Base-by-base conservation (phyloP, 2,113 vertebrate species). In the Pica pica region DNA sequence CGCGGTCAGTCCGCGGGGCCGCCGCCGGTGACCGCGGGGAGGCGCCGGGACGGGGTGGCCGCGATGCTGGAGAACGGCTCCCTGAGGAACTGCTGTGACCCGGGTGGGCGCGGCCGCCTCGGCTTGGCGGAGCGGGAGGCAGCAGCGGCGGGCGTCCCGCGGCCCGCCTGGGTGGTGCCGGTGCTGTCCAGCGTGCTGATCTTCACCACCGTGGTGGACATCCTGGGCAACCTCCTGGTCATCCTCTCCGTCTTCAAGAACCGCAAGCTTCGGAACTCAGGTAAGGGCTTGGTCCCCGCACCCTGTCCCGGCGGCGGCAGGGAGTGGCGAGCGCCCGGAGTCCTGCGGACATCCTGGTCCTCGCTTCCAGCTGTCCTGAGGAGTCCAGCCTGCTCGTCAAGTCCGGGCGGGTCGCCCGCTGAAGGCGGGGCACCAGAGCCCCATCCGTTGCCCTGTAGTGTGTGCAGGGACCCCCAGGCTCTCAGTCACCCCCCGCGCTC, bases 171-270 rank as follows among this genome's bases (percentile, higher is more conserved):
- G 98, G 98, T 98, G 84, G 98, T 98, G 15, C 96, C 98, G 35
- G 97, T 96, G 87, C 98, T 99, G 83, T 98, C 99, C 96, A 92
- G 98, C 64, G 98, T 98, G 91, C 97, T 99, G 94, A 98, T 99
- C 94, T 98, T 99, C 97, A 99, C 98, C 97, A 99, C 98, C 5
- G 98, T 98, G 50, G 98, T 99, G 94, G 99, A 99, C 69, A 95
- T 99, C 83, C 79, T 99, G 95, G 99, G 98, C 60, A 99, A 98
- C 92, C 97, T 99, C 60, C 97, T 99, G 80, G 98, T 99, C 67
- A 98, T 99, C 93, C 82, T 98, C 79, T 99, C 98, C 0, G 99
- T 99, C 79, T 98, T 98, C 90, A 98, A 98, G 96, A 99, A 99
- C 97, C 98, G 98, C 92, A 99, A 98, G 93, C 98, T 99, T 81